Conservation (phyloP, 2,888 invertebrate genomes). For the Metellina segmentata region DNA sequence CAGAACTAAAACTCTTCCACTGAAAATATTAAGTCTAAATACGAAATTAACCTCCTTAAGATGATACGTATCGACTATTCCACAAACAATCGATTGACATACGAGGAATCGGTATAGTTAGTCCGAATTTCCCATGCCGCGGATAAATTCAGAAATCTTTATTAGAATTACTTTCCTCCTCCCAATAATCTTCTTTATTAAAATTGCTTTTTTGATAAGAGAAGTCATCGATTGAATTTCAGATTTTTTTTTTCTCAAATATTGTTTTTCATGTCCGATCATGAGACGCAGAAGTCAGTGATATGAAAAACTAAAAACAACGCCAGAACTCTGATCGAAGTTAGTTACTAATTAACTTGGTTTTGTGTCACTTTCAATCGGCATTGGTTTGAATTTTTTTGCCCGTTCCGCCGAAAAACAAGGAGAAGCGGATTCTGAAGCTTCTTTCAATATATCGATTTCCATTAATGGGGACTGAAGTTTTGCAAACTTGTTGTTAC, state of each 20-base stretch:
- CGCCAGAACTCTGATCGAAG: neutral
- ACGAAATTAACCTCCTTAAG: neutral
- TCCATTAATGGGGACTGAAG: slow-evolving; percentile 36
- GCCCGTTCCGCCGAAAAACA: neutral
- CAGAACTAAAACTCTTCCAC: neutral
- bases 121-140: neutral
- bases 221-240: neutral
- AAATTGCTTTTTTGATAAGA: neutral
- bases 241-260: neutral
- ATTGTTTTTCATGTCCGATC: neutral
- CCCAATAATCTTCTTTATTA: neutral
- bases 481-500: slow-evolving; percentile 21
- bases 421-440: neutral
- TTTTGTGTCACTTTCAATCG: slow-evolving; percentile 1
- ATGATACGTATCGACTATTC: neutral
- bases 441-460: slow-evolving; percentile 46
- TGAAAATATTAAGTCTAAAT: neutral
- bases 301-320: neutral
- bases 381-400: neutral
- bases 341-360: neutral
- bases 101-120: neutral
- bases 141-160: neutral
- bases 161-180: neutral
- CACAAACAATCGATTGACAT: neutral
- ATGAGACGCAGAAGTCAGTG: neutral